phyloP scores from a whole-genome alignment of 2,113 vertebrate genomes.

The Terrapene triunguis region DNA sequence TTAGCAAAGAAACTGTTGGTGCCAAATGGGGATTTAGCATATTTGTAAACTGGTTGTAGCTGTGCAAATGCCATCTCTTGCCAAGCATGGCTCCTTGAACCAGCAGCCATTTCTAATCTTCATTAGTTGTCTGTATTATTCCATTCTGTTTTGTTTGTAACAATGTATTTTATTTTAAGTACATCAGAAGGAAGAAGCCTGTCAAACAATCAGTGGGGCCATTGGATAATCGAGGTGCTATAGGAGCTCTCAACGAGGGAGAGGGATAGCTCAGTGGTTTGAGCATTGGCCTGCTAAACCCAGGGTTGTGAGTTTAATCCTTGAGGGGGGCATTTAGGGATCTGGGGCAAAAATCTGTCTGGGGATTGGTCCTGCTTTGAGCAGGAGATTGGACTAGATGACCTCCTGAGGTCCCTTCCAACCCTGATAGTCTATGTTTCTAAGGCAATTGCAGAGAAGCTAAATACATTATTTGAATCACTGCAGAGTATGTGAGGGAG shows the following conservation, averaged over 20 bases:
- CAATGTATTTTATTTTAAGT: background rate
- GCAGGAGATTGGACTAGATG: too few species aligned
- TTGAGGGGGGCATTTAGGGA: too few species aligned
- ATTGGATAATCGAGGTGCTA: background rate
- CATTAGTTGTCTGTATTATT: background rate
- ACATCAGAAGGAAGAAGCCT: background rate
- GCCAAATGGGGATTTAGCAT: background rate
- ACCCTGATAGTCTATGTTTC: too few species aligned
- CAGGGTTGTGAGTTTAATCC: too few species aligned
- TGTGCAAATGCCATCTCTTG: background rate
- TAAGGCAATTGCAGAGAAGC: background rate
- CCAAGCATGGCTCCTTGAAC: background rate
- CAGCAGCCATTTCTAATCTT: background rate
- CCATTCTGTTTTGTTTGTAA: background rate
- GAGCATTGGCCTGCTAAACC: too few species aligned
- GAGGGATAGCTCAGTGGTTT: background rate
- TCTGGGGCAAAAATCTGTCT: too few species aligned
- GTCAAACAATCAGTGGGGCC: background rate
- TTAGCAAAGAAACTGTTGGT: background rate
- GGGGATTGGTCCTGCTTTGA: too few species aligned
- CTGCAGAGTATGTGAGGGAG: background rate
- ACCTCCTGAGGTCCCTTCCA: too few species aligned
- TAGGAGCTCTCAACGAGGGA: background rate
- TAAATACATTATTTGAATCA: background rate
- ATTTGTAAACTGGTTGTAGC: background rate